Evolutionary conservation across 2,888 invertebrate species (phyloP).

Genomic region (Dryocosmus kuriphilus): DNA sequence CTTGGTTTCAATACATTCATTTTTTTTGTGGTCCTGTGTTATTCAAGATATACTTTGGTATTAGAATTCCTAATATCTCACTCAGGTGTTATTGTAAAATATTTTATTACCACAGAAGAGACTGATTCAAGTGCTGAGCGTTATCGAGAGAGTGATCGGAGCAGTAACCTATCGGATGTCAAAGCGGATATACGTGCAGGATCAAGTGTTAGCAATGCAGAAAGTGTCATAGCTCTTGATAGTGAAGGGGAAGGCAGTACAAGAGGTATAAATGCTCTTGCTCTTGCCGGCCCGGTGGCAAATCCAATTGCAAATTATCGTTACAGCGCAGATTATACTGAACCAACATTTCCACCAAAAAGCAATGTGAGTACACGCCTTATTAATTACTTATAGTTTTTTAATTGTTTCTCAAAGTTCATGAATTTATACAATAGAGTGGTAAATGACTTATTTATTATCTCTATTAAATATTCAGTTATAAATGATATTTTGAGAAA

Average conservation of each 20-base stretch:
- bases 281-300: constrained; percentile 88
- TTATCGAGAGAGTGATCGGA: constrained; percentile 88
- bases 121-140: constrained; percentile 76
- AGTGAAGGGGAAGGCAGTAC: constrained; percentile 80
- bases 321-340: constrained; percentile 88
- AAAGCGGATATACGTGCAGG: constrained; percentile 93
- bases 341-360: constrained; percentile 88
- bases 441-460: too few species aligned
- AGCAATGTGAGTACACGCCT: constrained; percentile 80
- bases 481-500: too few species aligned
- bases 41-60: too few species aligned
- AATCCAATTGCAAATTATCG: constrained; percentile 86
- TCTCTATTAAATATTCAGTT: too few species aligned
- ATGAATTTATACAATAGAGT: too few species aligned
- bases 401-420: not conserved
- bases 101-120: constrained; percentile 71
- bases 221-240: constrained; percentile 80
- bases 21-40: too few species aligned
- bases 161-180: constrained; percentile 94
- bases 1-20: too few species aligned
- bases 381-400: not conserved
- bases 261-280: constrained; percentile 79
- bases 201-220: constrained; percentile 88
- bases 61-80: too few species aligned
- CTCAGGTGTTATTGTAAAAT: not conserved